Base-by-base conservation (phyloP, 2,888 invertebrate genomes). In the Strigamia crassipes region DNA sequence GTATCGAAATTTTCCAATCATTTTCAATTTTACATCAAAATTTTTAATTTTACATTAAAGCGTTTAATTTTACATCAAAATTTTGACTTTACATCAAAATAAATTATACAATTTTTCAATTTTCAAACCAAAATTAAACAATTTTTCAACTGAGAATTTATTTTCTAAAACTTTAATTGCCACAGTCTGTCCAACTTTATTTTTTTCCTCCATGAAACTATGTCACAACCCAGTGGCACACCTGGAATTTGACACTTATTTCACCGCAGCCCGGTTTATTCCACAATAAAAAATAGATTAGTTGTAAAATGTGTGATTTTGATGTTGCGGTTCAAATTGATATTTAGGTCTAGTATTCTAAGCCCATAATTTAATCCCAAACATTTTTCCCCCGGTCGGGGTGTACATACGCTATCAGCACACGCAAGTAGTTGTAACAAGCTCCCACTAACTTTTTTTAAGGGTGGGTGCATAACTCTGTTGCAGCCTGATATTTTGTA, bases 171-270 rank as follows among this genome's bases (percentile, higher is more conserved):
- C 3, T 34, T 34, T 34, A 34, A 34, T 34, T 3, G n/a, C 10
- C 51, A 51, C 1, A 4, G 4, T n/a, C 4, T 51, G 51, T n/a
- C 18, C 0, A 15, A 18, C 1, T n/a, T 51, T n/a, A 13, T 15
- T n/a, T 51, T 51, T 51, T 51, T 15, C 46, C n/a, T n/a, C n/a
- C 51, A 1, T n/a, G 18, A 51, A 51, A 46, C 51, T 51, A 51
- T 51, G 51, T n/a, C 51, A 51, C 51, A 51, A 51, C 51, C 51
- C 51, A 51, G n/a, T 15, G 51, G 51, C 51, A 51, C 51, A 51
- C 51, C 6, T 51, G 15, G n/a, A n/a, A 51, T 51, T 9, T 51
- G 51, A 51, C 51, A 51, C 13, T 51, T 51, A 51, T 51, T 4
- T n/a, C 13, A 51, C 10, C n/a, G n/a, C 8, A 51, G 51, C 51